Conservation (phyloP, 2,888 invertebrate species). For the Conops quadrifasciatus region DNA sequence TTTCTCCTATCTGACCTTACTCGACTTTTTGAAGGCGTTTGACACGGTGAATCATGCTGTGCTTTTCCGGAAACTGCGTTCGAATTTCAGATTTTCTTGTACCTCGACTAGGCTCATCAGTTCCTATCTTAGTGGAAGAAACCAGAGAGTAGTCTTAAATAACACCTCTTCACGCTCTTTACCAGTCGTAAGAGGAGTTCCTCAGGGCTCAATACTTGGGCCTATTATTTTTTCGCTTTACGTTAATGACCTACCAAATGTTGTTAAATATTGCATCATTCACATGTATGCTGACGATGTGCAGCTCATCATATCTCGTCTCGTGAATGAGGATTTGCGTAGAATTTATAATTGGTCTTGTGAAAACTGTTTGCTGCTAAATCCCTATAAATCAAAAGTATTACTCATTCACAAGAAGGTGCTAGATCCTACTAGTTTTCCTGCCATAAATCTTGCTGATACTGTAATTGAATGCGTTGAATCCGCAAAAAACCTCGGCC, state of each 20-base stretch:
- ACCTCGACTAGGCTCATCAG: slow-evolving; percentile 11
- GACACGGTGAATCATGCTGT: not conserved
- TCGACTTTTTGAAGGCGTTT: slow-evolving; percentile 3
- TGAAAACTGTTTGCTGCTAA: not conserved
- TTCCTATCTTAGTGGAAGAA: slow-evolving; percentile 12
- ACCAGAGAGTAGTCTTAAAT: slow-evolving; percentile 8
- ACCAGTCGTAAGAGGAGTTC: not conserved
- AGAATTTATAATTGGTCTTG: slow-evolving; percentile 1
- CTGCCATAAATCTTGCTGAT: slow-evolving; percentile 1
- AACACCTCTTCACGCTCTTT: not conserved
- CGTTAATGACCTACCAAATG: not conserved
- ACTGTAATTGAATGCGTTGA: not conserved
- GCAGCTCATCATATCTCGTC: slow-evolving; percentile 8
- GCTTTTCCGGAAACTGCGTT: not conserved
- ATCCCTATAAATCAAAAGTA: not conserved
- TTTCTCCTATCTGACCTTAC: not conserved
- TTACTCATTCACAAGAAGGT: not conserved
- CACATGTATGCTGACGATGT: not conserved
- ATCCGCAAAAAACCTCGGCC: not conserved
- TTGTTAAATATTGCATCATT: not conserved
- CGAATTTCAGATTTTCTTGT: not conserved
- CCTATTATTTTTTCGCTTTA: not conserved
- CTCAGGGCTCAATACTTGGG: not conserved
- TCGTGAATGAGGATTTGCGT: not conserved
- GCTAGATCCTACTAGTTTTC: not conserved